Evolutionary conservation across 2,797 vertebrate genomes (phyloP).

Genomic region (Tokudaia muenninki): DNA sequence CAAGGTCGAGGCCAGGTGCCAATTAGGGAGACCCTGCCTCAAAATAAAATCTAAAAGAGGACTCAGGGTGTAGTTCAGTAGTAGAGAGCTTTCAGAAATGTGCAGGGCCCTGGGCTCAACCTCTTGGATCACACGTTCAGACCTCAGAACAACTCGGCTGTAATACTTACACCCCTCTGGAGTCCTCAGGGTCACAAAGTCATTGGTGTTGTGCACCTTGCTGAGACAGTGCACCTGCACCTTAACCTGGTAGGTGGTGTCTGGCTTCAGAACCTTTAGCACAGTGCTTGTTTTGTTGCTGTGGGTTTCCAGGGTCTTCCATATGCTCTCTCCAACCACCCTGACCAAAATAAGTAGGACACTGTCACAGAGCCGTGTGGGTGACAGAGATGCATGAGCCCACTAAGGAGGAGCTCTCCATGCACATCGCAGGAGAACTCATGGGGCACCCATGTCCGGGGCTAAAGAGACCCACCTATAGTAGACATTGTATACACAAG

Average conservation of each 20-base stretch:
- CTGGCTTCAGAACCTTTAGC: constrained; percentile 94
- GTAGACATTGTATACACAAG: constrained; percentile 94
- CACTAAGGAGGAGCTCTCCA: accelerated
- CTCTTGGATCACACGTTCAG: not conserved
- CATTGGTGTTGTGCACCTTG: constrained; percentile 94
- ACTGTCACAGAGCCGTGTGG: accelerated
- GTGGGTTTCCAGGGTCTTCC: constrained; percentile 95
- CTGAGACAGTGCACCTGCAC: constrained; percentile 97
- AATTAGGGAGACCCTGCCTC: not conserved
- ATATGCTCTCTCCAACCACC: constrained; percentile 92
- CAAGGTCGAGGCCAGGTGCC: not conserved
- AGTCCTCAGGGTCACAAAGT: constrained; percentile 93
- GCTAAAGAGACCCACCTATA: constrained; percentile 91
- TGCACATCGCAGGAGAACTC: not conserved
- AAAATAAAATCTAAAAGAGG: not conserved
- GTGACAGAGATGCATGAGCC: not conserved
- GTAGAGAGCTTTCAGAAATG: not conserved
- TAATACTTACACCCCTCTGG: constrained; percentile 95
- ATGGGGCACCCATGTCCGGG: accelerated
- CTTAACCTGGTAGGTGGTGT: constrained; percentile 96
- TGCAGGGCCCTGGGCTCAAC: not conserved
- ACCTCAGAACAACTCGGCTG: no score
- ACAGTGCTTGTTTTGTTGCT: constrained; percentile 95
- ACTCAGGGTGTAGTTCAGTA: not conserved
- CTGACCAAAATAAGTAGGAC: constrained; percentile 83